Percentiles rank a stretch among this genome's conserved stretches.
Evolutionary conservation across 2,113 vertebrate species (phyloP).

Genomic region (Coturnix japonica): DNA sequence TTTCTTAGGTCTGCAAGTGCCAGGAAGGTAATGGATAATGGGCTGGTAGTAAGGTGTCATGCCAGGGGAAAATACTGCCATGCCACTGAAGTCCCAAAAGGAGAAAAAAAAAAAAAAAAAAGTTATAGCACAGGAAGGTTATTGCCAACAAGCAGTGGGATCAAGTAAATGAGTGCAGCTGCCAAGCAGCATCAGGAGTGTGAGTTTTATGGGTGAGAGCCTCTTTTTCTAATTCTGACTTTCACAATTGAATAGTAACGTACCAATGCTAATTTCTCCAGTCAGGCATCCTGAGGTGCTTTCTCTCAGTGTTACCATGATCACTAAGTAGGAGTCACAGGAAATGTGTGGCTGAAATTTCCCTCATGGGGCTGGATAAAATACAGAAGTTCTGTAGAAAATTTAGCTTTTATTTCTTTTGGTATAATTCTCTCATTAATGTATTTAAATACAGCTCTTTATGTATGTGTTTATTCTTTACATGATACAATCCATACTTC

Average conservation of each 20-base stretch:
- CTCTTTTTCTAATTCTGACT: slow-evolving; percentile 18
- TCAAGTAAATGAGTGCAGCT: slow-evolving; percentile 2
- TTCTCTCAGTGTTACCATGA: neutral
- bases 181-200: neutral
- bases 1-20: slow-evolving; percentile 19
- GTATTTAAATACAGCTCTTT: neutral
- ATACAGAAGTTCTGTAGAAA: neutral
- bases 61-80: slow-evolving; percentile 20
- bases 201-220: neutral
- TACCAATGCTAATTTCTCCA: neutral
- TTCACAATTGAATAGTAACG: neutral
- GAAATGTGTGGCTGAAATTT: neutral
- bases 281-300: neutral
- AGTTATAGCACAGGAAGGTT: neutral
- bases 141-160: slow-evolving; percentile 5
- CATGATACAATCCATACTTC: neutral
- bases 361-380: neutral
- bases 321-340: neutral
- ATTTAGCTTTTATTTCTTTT: neutral
- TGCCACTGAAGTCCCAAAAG: neutral
- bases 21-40: slow-evolving; percentile 42
- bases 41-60: slow-evolving; percentile 21
- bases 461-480: neutral
- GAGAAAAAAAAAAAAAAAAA: slow-evolving; percentile 4
- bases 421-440: neutral